Base-by-base conservation (phyloP, 2,113 vertebrate genomes). In the Ovis canadensis region DNA sequence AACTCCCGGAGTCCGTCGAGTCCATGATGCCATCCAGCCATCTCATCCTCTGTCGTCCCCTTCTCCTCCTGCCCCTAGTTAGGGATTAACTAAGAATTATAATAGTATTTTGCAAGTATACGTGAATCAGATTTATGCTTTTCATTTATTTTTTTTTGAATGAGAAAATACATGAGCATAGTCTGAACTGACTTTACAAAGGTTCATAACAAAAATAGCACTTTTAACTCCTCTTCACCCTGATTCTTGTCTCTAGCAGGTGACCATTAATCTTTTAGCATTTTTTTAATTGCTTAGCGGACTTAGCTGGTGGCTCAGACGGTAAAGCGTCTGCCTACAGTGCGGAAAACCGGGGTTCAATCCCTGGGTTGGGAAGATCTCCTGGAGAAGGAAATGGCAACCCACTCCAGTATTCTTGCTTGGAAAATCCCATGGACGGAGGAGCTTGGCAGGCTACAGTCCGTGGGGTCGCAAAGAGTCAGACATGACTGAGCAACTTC, bases 141-240 rank as follows among this genome's bases (percentile, higher is more conserved):
- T 94, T 40, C 77, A 85, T 62, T 86, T 48, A 64, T 43, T 59
- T 90, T 45, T 97, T 97, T 97, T 98, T 85, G 3, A 71, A 90
- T 84, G 45, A 77, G 21, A 91, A 55, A 43, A 40, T 52, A 48
- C 48, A 45, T 17, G 1, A 52, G 8, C 1, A 25, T 27, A 29
- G 16, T 19, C 90, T 89, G 59, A 95, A 95, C 89, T 5, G 89
- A 45, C 36, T 92, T 90, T 90, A 81, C 1, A 54, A 90, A 74
- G 23, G 11, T 29, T 90, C 40, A 52, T 25, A 83, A 95, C 40
- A 96, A 67, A 77, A 91, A 17, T 5, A 60, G 3, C 13, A 54
- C 85, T 78, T 92, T n/a, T 89, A 87, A 36, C 3, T 87, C 11
- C 3, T 43, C 11, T 87, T 92, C 62, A 59, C 3, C 31, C 19